Evolutionary conservation across 2,888 invertebrate genomes (phyloP), one percentile per base, ranked within the genome.

Genomic region (Eledona agricola): DNA sequence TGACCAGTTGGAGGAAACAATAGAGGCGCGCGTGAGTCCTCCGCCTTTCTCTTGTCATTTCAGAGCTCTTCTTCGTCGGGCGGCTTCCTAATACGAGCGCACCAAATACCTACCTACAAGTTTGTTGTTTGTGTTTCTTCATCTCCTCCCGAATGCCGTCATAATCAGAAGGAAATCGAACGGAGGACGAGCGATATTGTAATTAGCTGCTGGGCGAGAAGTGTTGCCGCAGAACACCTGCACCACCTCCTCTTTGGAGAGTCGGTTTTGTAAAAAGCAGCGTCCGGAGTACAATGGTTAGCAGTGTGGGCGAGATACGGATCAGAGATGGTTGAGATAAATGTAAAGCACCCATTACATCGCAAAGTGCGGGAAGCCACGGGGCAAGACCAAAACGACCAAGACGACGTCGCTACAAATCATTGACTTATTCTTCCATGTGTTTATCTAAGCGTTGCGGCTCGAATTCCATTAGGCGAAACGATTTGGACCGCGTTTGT

Each of bases 281-380:
- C 23, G 16, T 23, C 13, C 23, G 11, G 37, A 37, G 55, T 57
- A 63, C 63, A 63, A 63, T 63, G 59, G 59, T 50, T 54, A 53
- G 59, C 59, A 54, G 61, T 63, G 63, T 59, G 59, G 62, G 57
- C 59, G 59, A 53, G 62, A 63, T 63, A 63, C 49, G 47, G 57
- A 63, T 63, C 62, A 46, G 55, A 58, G 60, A 60, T 62, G 54
- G 49, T 23, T 34, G 59, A 56, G 63, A 63, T 63, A 63, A 63
- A 61, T 58, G 58, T 62, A 59, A 59, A 62, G 57, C 57, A 58
- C 59, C 59, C 56, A 62, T 59, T 62, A 62, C 62, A 59, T 50
- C 51, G 45, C 38, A 46, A 45, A 57, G 57, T 51, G 32, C 29
- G 35, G 49, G 42, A 50, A 50, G 25, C 42, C 42, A 40, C 28